Percentiles rank a stretch among this genome's conserved stretches.
These are phyloP conservation scores for Chloroclystis v-ata DNA, from an alignment of 2,888 invertebrate genomes.

Conservation along the genomic window DNA sequence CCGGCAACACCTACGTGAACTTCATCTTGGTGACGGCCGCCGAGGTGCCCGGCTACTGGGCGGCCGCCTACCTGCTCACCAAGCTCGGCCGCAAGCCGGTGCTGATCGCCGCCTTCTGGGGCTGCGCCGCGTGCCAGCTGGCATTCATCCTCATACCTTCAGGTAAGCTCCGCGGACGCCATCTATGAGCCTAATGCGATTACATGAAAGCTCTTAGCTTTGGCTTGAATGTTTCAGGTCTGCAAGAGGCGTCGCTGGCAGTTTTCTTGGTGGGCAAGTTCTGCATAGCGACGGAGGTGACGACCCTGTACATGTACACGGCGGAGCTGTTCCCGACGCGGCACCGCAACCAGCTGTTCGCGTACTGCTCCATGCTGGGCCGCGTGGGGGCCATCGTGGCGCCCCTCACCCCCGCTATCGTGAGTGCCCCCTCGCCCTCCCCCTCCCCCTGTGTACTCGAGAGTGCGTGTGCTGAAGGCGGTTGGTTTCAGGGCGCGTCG, in stretches of 20 bases:
- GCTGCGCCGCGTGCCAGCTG: constrained; percentile 79
- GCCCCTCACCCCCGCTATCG: constrained; percentile 81
- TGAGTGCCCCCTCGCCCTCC: too few relatives aligned
- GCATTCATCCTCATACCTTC: constrained; percentile 73
- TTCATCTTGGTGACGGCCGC: constrained; percentile 78
- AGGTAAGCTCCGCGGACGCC: constrained; percentile 51
- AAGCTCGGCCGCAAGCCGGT: constrained; percentile 78
- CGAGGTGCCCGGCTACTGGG: constrained; percentile 82
- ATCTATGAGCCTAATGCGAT: too few relatives aligned
- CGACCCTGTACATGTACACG: constrained; percentile 79
- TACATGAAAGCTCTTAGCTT: too few relatives aligned
- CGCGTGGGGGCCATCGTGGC: constrained; percentile 81
- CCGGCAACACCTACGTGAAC: constrained; percentile 80
- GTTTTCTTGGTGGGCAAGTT: constrained; percentile 78
- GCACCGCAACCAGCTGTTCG: constrained; percentile 79
- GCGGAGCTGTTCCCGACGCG: constrained; percentile 83
- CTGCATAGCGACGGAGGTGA: constrained; percentile 77
- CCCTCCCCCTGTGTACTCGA: too few relatives aligned
- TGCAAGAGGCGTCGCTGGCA: constrained; percentile 42
- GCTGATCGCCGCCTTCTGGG: constrained; percentile 72
- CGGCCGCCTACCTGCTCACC: constrained; percentile 76
- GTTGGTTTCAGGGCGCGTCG: constrained; percentile 35
- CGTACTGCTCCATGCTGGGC: constrained; percentile 81
- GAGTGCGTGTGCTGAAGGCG: too few relatives aligned
- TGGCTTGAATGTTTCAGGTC: background rate